Evolutionary conservation across 2,888 invertebrate species (phyloP), one percentile per base, ranked within the genome.

Genomic region (Tricholauxania praeusta): DNA sequence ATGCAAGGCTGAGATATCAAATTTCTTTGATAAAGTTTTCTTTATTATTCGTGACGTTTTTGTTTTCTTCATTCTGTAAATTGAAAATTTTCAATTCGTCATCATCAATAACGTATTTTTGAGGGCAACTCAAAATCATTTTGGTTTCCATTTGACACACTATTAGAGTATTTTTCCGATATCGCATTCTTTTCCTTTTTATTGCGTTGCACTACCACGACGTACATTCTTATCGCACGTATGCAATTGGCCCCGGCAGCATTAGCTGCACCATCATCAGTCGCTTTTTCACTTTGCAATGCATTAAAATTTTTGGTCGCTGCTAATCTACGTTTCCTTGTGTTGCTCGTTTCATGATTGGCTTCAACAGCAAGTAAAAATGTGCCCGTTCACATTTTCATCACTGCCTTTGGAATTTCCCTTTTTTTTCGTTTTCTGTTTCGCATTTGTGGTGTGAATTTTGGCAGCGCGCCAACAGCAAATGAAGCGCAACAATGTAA

Each of bases 401-500:
- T n/a, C 53, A 53, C 4, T 8, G 8, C n/a, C n/a, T 53, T 53
- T 53, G n/a, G 22, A 28, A 19, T 62, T 62, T 22, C n/a, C 1
- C n/a, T 3, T 8, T 28, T 28, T 62, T 62, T 17, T 22, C 6
- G 0, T 5, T 19, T 49, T 57, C 22, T 19, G 14, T 10, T 49
- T 28, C 17, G 47, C 15, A 39, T 39, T 39, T 39, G 39, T 59
- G 66, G 65, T 71, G 66, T 65, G 52, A 73, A 73, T 52, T 59
- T 73, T 70, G 70, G 69, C 47, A 19, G 47, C 19, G 22, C 32
- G 73, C 69, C 69, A 69, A 70, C 28, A 17, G 51, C 19, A 65
- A 72, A 66, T 65, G 49, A 63, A 53, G 68, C 70, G 69, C 59
- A 69, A 68, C 68, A 72, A 68, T 68, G 49, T 68, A 59, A 67